Evolutionary conservation across 23 tunicate genomes (phyloP), one percentile per base, ranked within the genome.

Genomic region (Botrylloides violaceus): DNA sequence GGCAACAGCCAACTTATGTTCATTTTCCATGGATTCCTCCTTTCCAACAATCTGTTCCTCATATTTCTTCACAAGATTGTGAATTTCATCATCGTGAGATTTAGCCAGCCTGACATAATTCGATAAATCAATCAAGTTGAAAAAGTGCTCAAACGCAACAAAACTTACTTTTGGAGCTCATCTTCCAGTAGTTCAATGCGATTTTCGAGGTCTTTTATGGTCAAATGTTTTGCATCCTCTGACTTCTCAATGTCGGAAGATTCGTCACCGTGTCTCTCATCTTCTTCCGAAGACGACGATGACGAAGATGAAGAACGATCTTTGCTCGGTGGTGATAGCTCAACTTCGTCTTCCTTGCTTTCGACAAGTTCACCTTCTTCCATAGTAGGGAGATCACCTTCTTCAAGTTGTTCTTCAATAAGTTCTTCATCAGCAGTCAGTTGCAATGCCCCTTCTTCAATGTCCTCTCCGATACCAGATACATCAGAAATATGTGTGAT

Each of bases 401-500:
- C 71, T 21, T 75, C 71, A 5, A 75, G 73, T 26, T 29, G 34
- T 32, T 75, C 79, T 29, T 35, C 79, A 18, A 18, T 9, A 19
- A 18, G 28, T 21, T 71, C 72, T 24, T 72, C 77, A 12, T 72
- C 77, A 25, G 77, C 31, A n/a, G 65, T 57, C 29, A 72, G 22
- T 30, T 55, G 38, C 29, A 57, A 59, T 25, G 35, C 77, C 4
- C 65, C 77, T 72, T 65, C 47, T 26, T 56, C 76, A 23, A 76
- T 65, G 4, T 81, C 49, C 12, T 88, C 96, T 56, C 96, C 84
- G 33, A 88, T 66, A 20, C 96, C 96, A 35, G 96, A 88, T 9
- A 88, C 87, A 29, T 77, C 86, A 27, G 84, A 64, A 3, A 88
- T 76, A 38, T 81, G 72, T 30, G 96, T 88, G 65, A 88, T 61